Conservation (phyloP, 2,888 invertebrate species). For the Himalopsyche anomala region DNA sequence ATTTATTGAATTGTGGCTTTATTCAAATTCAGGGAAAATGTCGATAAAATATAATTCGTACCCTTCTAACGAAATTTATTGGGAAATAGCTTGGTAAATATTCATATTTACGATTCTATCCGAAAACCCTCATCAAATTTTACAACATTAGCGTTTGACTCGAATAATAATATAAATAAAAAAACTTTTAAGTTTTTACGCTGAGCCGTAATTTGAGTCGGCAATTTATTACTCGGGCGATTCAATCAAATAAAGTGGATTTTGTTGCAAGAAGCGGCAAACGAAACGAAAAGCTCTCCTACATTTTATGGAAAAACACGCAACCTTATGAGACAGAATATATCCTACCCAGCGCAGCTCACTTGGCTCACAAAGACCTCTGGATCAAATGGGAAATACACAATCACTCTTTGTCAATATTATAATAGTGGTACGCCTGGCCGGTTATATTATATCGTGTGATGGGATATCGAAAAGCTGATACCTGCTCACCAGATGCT, state of each 20-base stretch:
- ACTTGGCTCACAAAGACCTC: conserved; percentile 31
- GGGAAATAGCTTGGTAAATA: background rate
- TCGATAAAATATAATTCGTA: conserved; percentile 37
- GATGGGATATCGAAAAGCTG: conserved; percentile 36
- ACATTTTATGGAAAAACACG: conserved; percentile 17
- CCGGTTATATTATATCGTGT: conserved; percentile 20
- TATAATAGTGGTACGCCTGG: conserved; percentile 32
- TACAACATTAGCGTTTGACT: conserved; percentile 13
- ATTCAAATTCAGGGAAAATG: conserved; percentile 27
- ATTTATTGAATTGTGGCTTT: background rate
- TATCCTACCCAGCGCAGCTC: conserved; percentile 34
- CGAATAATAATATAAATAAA: conserved; percentile 32
- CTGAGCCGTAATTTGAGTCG: conserved; percentile 44
- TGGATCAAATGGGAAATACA: conserved; percentile 43
- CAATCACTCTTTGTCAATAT: conserved; percentile 43
- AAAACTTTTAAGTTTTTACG: conserved; percentile 44
- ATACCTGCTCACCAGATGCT: background rate
- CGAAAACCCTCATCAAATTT: conserved; percentile 36
- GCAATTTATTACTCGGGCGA: conserved; percentile 52
- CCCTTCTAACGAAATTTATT: conserved; percentile 34
- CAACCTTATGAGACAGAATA: conserved; percentile 36
- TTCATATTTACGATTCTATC: conserved; percentile 14
- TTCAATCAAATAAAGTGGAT: conserved; percentile 60
- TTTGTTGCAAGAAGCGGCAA: conserved; percentile 46
- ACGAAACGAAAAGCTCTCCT: conserved; percentile 6